Conservation (phyloP, 2,888 invertebrate genomes). For the Hirtodrosophila confusa region DNA sequence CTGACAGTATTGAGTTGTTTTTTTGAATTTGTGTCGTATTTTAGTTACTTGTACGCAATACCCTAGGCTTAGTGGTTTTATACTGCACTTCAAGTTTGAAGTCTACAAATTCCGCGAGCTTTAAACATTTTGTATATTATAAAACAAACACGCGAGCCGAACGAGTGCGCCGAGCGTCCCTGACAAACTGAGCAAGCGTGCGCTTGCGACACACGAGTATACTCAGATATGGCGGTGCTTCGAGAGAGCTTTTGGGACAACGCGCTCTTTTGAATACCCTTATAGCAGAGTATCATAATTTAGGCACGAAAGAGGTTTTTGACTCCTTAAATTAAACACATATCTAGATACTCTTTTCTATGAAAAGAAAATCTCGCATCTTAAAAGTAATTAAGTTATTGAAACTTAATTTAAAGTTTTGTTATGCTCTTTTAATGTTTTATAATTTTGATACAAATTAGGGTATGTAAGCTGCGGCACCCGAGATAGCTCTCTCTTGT, state of each 20-base stretch:
- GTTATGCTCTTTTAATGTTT: too few species aligned
- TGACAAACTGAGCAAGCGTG: slow-evolving; percentile 48
- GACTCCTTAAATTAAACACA: too few species aligned
- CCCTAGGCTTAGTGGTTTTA: slow-evolving; percentile 19
- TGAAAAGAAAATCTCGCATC: too few species aligned
- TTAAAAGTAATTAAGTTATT: too few species aligned
- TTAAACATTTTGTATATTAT: slow-evolving; percentile 22
- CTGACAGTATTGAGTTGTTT: slow-evolving; percentile 14
- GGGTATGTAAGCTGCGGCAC: too few species aligned
- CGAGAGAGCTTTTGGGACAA: background rate
- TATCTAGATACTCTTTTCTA: too few species aligned
- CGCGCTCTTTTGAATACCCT: background rate
- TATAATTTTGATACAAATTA: too few species aligned
- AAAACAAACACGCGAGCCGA: slow-evolving; percentile 20
- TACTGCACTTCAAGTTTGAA: slow-evolving; percentile 29
- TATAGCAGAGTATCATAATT: background rate
- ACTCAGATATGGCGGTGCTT: slow-evolving; percentile 2
- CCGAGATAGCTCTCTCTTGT: background rate
- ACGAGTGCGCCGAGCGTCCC: slow-evolving; percentile 39
- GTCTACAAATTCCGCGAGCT: slow-evolving; percentile 20
- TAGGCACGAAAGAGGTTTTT: too few species aligned
- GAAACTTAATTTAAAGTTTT: too few species aligned
- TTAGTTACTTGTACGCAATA: slow-evolving; percentile 19
- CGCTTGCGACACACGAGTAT: slow-evolving; percentile 7
- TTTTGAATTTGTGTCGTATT: slow-evolving; percentile 24